Evolutionary conservation across 2,888 invertebrate genomes (phyloP).

Genomic region (Archaeoteleia sp.): DNA sequence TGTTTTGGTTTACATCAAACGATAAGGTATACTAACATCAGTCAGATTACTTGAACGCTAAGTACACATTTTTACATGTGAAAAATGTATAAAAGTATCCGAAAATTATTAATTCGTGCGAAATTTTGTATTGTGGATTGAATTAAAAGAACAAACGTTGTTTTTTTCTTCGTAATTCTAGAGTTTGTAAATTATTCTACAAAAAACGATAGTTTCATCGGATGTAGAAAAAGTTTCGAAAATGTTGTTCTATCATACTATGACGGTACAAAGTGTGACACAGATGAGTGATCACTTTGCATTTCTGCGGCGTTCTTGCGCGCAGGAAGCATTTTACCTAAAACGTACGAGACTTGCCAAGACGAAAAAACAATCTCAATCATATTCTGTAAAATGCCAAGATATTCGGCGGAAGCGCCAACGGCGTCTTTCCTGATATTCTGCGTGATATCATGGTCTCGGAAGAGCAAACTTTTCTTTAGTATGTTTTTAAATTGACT

Average conservation of each 20-base stretch:
- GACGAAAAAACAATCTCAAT: constrained; percentile 13
- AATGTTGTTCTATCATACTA: constrained; percentile 11
- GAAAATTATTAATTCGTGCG: too few relatives aligned
- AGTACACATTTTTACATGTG: too few relatives aligned
- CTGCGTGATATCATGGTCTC: too few relatives aligned
- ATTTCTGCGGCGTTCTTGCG: constrained; percentile 11
- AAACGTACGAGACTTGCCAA: constrained; percentile 28
- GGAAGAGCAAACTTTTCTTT: too few relatives aligned
- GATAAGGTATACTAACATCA: neutral
- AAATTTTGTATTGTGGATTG: too few relatives aligned
- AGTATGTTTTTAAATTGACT: constrained; percentile 7
- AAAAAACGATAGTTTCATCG: constrained; percentile 5
- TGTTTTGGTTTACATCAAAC: neutral
- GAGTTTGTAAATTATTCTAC: constrained; percentile 6
- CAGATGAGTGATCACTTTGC: constrained; percentile 10
- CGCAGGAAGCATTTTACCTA: constrained; percentile 22
- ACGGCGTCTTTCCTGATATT: too few relatives aligned
- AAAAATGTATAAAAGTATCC: too few relatives aligned
- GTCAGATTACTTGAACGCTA: too few relatives aligned
- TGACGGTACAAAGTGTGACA: constrained; percentile 8
- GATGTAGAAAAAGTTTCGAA: neutral
- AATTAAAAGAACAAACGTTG: too few relatives aligned
- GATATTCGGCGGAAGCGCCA: too few relatives aligned
- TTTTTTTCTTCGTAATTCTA: too few relatives aligned
- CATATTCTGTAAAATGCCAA: constrained; percentile 4